A percentile compares a stretch with the other conserved stretches of the same genome.
phyloP scores from a whole-genome alignment of 2,888 invertebrate species.

The Drosophila monieri region DNA sequence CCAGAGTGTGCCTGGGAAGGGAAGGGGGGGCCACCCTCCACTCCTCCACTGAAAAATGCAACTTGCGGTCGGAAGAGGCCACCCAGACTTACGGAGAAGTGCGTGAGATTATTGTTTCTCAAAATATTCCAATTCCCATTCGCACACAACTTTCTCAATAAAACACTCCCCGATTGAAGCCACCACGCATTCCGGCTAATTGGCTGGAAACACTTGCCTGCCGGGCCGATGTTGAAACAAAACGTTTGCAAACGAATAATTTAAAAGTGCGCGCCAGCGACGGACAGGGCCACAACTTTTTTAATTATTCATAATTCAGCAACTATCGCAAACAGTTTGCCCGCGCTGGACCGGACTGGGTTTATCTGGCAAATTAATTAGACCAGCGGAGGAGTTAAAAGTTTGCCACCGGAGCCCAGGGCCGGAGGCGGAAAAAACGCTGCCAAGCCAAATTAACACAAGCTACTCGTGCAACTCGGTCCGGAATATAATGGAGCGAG shows the following conservation, averaged over 20 bases:
- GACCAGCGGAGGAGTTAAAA: slow-evolving; percentile 5
- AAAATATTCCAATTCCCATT: neutral
- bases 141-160: neutral
- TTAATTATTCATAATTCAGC: slow-evolving; percentile 28
- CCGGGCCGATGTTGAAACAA: neutral
- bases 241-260: neutral
- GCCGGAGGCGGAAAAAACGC: neutral
- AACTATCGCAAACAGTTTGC: slow-evolving; percentile 13
- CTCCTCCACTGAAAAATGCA: slow-evolving; percentile 10
- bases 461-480: slow-evolving; percentile 1
- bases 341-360: slow-evolving; percentile 2
- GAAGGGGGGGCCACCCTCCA: neutral
- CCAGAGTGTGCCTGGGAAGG: no score
- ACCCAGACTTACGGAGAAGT: neutral
- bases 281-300: slow-evolving; percentile 11
- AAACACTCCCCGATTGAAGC: neutral
- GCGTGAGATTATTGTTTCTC: neutral
- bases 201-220: neutral
- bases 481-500: neutral
- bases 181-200: neutral
- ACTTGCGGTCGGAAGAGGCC: slow-evolving; percentile 1
- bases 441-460: slow-evolving; percentile 16
- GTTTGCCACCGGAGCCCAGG: neutral
- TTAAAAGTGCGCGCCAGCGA: neutral
- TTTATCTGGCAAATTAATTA: slow-evolving; percentile 20